Base-by-base conservation (phyloP, 2,888 invertebrate genomes). In the Calameuta idolon region DNA sequence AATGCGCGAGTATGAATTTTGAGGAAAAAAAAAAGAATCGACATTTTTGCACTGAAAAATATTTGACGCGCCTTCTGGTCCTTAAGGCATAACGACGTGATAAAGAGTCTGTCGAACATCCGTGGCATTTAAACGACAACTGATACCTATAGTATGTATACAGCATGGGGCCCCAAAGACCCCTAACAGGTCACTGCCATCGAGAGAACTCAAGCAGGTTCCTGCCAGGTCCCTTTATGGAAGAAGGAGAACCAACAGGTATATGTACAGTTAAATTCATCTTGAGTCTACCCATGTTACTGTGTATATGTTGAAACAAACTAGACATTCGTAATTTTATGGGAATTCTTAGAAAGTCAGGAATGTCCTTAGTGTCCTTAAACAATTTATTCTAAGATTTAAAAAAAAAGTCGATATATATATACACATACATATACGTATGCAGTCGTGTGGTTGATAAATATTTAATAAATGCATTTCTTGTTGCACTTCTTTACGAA, bases 131-230 rank as follows among this genome's bases (percentile, higher is more conserved):
- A 82, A 84, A 78, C 80, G 77, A 79, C 76, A 80, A 80, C 76
- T 69, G n/a, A 11, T 69, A 69, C 76, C 69, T 34, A n/a, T 31
- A 34, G 34, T 23, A 35, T 33, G 74, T n/a, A 34, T 35, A 76
- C 79, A 80, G 79, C 77, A 80, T 79, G 79, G 80, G 81, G 81
- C 77, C 71, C 71, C 79, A 79, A 81, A 82, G 80, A 77, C 81
- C 80, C 81, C 80, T 81, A 83, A 82, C 87, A 85, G 88, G 88
- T 87, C 87, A 88, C 85, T 88, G 87, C 85, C 86, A 87, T 87
- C 84, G 83, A 82, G 85, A 83, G 83, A 82, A 55, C 81, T 76
- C 83, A 77, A 87, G 83, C 86, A 86, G 85, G 85, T 87, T 88
- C 84, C 84, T 73, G 74, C 79, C 79, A 78, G 75, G 81, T 84